Evolutionary conservation across 2,888 invertebrate genomes (phyloP), one percentile per base, ranked within the genome.

Genomic region (Diaprepes abbreviatus): DNA sequence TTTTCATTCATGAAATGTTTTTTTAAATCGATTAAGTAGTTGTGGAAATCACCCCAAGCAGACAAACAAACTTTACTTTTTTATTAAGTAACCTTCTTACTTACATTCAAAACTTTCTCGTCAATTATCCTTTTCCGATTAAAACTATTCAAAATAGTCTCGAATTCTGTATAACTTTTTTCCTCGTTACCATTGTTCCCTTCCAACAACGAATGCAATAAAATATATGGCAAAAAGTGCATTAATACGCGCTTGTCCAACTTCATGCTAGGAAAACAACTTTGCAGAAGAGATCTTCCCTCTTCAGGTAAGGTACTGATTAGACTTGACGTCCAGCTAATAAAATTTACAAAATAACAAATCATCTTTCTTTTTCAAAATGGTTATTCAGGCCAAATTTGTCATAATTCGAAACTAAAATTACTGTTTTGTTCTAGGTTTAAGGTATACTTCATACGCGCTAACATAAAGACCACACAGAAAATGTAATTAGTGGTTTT

Each of bases 261-360:
- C 21, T 91, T 89, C 83, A 94, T 91, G 75, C 92, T 92, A 0
- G 92, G 91, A 73, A 91, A 89, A 36, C 92, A 93, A 0, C 90
- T 89, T 73, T 88, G 88, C 28, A 94, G 80, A 14, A 93, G 83
- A 57, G 88, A 87, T 35, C 87, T 88, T 48, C 87, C 87, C 35
- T 88, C 86, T 0, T 89, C 86, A 16, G 88, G 86, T 35, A 93
- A 87, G 0, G 86, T 83, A 0, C 88, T 88, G 3, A 92, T 90
- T 72, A 94, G 83, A 73, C 90, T 90, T 36, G 89, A 88, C 0
- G 91, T 89, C 94, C 93, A 94, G 74, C 90, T 90, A 78, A 4
- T 7, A 43, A 43, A 59, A 58, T 28, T 38, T 17, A n/a, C n/a
- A n/a, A n/a, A n/a, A n/a, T n/a, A n/a, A n/a, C n/a, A n/a, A n/a